phyloP scores from a whole-genome alignment of 2,113 vertebrate species.

The Pagrus major region DNA sequence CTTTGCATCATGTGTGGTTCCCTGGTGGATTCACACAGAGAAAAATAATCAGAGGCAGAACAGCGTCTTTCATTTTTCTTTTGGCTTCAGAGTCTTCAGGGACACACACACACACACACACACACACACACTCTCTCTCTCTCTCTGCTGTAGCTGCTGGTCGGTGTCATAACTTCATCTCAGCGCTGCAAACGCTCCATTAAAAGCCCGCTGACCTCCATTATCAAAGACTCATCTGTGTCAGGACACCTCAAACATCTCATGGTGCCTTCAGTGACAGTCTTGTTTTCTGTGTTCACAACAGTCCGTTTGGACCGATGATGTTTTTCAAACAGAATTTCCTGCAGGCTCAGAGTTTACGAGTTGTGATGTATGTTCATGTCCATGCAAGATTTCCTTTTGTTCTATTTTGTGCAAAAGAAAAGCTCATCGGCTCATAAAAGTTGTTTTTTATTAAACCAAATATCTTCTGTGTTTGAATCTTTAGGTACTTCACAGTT shows the following conservation, averaged over 20 bases:
- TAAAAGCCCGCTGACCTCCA: background rate
- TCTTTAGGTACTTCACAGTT: too few species aligned
- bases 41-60: slow-evolving; percentile 40
- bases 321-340: too few species aligned
- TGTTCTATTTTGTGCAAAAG: too few species aligned
- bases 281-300: background rate
- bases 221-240: background rate
- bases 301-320: background rate
- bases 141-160: background rate
- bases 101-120: slow-evolving; percentile 10
- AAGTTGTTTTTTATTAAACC: too few species aligned
- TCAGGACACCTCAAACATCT: too few species aligned
- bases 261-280: background rate
- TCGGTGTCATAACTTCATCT: background rate
- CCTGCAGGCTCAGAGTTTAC: too few species aligned
- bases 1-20: slow-evolving; percentile 49
- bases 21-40: slow-evolving; percentile 44
- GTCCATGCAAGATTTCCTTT: too few species aligned
- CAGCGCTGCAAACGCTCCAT: too few species aligned
- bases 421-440: too few species aligned
- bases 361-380: too few species aligned
- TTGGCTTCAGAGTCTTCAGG: slow-evolving; percentile 32
- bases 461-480: too few species aligned
- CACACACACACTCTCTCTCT: slow-evolving; percentile 5
- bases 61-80: slow-evolving; percentile 45